Evolutionary conservation across 2,113 vertebrate species (phyloP), one percentile per base, ranked within the genome.

Genomic region (Coreoperca whiteheadi): DNA sequence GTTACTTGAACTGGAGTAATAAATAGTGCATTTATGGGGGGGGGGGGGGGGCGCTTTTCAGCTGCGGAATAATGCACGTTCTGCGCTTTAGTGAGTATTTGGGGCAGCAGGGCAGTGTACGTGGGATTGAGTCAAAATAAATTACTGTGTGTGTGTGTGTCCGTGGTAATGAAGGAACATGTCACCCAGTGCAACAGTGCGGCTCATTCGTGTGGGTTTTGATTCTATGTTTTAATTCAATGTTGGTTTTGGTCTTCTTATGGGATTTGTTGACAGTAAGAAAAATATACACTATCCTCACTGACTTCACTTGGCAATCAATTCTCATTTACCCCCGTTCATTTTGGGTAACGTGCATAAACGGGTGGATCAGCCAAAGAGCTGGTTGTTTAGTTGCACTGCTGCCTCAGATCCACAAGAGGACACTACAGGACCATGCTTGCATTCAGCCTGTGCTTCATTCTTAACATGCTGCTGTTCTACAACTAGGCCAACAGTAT

Each of bases 341-440:
- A 15, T 28, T 39, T 28, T 20, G 32, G 32, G 16, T 15, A 30
- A 41, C 28, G 6, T 39, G 11, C 10, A 34, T 14, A 32, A 20
- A 4, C 9, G 4, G 4, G 48, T 14, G n/a, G 32, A 39, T 68
- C 39, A 74, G 21, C 5, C 43, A 60, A 54, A 41, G 6, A 63
- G 30, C 30, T 18, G 23, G 20, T 50, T 34, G 39, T 70, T 21
- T 0, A 57, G 77, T 10, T 88, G 92, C 32, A 86, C 48, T 85
- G 25, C 74, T 71, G 23, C 51, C 32, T 67, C 28, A 25, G 2
- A 46, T 80, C 90, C 93, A 94, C 88, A 69, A 88, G 93, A 90
- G 90, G 89, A n/a, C 91, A 78, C 76, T 74, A 37, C 41, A 72
- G 78, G 56, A 59, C 64, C 53, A 20, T 57, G 67, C 15, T 18